Percentiles rank a stretch among this genome's conserved stretches.
Evolutionary conservation across 2,797 vertebrate species (phyloP).

Genomic region (Coilia nasus): DNA sequence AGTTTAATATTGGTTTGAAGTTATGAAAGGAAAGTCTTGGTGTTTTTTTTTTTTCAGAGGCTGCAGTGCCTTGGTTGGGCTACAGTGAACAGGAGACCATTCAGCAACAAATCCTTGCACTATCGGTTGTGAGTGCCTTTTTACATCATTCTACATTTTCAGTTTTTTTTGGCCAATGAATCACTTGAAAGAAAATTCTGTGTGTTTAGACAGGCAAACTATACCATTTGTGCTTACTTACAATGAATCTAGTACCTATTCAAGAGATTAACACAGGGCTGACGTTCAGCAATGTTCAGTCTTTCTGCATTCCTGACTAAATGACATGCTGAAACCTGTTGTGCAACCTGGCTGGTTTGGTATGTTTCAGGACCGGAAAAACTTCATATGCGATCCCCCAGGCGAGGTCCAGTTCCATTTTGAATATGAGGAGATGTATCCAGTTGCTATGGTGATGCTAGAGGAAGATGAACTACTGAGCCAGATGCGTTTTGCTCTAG

Average conservation of each 20-base stretch:
- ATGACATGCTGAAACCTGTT: background rate
- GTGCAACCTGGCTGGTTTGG: background rate
- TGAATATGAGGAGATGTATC: constrained; percentile 94
- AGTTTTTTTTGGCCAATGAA: background rate
- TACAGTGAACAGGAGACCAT: constrained; percentile 96
- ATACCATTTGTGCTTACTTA: background rate
- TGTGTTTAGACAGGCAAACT: too few relatives aligned
- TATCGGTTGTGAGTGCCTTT: constrained; percentile 87
- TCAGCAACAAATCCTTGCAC: constrained; percentile 94
- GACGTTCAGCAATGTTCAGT: background rate
- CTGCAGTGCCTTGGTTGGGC: constrained; percentile 91
- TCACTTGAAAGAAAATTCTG: too few relatives aligned
- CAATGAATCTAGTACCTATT: background rate
- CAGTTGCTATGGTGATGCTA: constrained; percentile 91
- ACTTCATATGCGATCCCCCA: constrained; percentile 93
- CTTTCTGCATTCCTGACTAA: background rate
- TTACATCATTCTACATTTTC: background rate
- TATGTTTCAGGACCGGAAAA: constrained; percentile 86
- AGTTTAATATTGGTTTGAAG: background rate
- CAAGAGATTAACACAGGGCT: background rate
- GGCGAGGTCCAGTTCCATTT: constrained; percentile 96
- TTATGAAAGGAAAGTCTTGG: background rate
- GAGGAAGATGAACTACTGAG: constrained; percentile 95
- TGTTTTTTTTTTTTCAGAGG: constrained; percentile 70
- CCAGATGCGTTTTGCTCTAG: constrained; percentile 95